Percentiles rank a stretch among this genome's conserved stretches.
phyloP scores from a whole-genome alignment of 2,797 vertebrate genomes.

The Eurystomus glaucurus region DNA sequence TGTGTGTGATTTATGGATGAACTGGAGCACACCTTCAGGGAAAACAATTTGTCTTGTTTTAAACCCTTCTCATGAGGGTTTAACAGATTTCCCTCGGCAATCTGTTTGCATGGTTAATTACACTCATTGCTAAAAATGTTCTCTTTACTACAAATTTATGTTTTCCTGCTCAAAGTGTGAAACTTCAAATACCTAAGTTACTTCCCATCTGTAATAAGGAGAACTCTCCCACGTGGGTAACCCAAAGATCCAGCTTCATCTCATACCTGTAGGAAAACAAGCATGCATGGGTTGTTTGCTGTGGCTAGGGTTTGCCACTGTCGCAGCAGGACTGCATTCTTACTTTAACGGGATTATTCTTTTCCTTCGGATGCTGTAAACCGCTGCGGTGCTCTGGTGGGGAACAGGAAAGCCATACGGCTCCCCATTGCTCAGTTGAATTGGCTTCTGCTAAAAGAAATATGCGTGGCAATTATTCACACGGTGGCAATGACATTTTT shows the following conservation, averaged over 20 bases:
- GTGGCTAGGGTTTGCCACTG: background rate
- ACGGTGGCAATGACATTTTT: background rate
- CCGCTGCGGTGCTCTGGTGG: background rate
- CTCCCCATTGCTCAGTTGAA: background rate
- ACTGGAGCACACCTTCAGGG: background rate
- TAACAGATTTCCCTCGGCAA: constrained; percentile 27
- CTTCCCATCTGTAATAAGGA: background rate
- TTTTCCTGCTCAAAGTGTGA: background rate
- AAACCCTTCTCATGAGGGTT: background rate
- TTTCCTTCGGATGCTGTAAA: background rate
- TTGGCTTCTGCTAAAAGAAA: background rate
- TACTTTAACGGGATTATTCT: background rate
- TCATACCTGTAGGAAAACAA: background rate
- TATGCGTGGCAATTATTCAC: background rate
- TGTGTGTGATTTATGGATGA: background rate
- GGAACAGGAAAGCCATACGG: background rate
- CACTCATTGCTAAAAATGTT: constrained; percentile 22
- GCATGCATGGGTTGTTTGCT: background rate
- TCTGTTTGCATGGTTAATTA: background rate
- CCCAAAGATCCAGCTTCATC: background rate
- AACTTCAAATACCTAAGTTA: background rate
- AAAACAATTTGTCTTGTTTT: constrained; percentile 27
- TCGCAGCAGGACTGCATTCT: background rate
- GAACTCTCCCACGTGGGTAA: background rate
- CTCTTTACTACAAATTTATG: background rate